Percentiles rank a stretch among this genome's conserved stretches.
These are phyloP conservation scores for Momotus momota DNA, from an alignment of 2,797 vertebrate genomes.

Conservation along the genomic window DNA sequence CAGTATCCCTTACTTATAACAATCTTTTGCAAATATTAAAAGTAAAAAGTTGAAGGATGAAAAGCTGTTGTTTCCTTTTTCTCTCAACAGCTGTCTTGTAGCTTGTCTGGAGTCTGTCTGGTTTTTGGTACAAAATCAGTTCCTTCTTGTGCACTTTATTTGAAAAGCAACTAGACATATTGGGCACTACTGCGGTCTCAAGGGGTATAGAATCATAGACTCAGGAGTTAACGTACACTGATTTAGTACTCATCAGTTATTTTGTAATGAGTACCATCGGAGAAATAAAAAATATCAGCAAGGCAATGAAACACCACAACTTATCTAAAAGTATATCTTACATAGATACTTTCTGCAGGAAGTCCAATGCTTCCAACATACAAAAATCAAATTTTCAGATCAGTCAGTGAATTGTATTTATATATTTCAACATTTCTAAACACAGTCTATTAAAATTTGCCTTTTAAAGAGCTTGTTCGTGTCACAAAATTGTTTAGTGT, in stretches of 20 bases:
- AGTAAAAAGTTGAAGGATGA: not conserved
- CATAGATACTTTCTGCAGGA: not conserved
- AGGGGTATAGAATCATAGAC: not conserved
- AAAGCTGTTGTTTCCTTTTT: not conserved
- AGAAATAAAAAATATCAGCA: slow-evolving; percentile 8
- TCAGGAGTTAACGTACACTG: not conserved
- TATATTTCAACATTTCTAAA: not conserved
- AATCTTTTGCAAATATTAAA: not conserved
- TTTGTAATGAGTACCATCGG: not conserved
- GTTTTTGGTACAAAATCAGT: not conserved
- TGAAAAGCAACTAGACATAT: not conserved
- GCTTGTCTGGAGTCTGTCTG: not conserved
- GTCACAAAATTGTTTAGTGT: not conserved
- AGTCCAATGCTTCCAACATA: not conserved
- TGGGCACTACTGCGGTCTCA: not conserved
- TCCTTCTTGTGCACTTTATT: not conserved
- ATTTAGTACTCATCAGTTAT: slow-evolving; percentile 17
- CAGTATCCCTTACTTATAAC: not conserved
- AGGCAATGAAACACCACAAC: not conserved
- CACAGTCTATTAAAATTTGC: not conserved
- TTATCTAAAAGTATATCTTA: not conserved
- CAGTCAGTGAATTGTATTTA: not conserved
- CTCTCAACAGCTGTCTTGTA: not conserved
- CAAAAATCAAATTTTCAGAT: not conserved
- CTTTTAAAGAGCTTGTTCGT: not conserved